These are phyloP conservation scores for Alitta virens DNA, from an alignment of 2,888 invertebrate genomes.

Conservation along the genomic window DNA sequence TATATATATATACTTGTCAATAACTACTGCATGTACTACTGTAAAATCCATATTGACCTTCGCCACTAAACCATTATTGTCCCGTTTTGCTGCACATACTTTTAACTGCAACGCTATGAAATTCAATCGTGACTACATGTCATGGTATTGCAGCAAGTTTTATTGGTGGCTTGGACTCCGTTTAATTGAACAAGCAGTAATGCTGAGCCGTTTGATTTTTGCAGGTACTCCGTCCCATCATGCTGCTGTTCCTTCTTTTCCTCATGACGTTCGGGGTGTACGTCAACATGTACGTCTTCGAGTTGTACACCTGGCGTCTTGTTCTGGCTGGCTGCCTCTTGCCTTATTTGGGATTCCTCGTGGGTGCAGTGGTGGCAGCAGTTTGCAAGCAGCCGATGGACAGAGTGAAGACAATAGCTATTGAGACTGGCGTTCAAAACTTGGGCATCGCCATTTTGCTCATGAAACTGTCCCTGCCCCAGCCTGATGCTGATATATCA, in stretches of 20 bases:
- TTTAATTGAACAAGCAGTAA: no score
- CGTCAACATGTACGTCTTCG: constrained; percentile 83
- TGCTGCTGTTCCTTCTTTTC: constrained; percentile 57
- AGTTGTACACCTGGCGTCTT: constrained; percentile 68
- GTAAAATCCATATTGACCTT: no score
- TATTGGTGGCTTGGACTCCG: no score
- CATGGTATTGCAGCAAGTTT: no score
- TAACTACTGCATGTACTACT: no score
- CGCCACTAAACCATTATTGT: no score
- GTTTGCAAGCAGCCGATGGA: constrained; percentile 38
- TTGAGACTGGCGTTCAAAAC: constrained; percentile 84
- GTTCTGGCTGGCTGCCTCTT: constrained; percentile 44
- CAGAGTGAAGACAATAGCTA: constrained; percentile 70
- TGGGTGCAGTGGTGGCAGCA: constrained; percentile 40
- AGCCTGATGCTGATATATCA: constrained; percentile 85
- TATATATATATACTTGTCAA: no score
- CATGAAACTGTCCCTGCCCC: constrained; percentile 74
- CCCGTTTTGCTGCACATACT: no score
- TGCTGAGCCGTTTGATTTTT: no score
- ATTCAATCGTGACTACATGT: no score
- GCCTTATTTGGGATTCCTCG: constrained; percentile 49
- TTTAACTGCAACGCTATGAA: no score
- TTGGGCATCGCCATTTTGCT: constrained; percentile 89
- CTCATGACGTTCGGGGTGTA: constrained; percentile 58
- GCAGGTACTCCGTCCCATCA: constrained; percentile 55